These are phyloP conservation scores for Rhaphigaster nebulosa DNA, from an alignment of 2,888 invertebrate genomes.

Conservation along the genomic window DNA sequence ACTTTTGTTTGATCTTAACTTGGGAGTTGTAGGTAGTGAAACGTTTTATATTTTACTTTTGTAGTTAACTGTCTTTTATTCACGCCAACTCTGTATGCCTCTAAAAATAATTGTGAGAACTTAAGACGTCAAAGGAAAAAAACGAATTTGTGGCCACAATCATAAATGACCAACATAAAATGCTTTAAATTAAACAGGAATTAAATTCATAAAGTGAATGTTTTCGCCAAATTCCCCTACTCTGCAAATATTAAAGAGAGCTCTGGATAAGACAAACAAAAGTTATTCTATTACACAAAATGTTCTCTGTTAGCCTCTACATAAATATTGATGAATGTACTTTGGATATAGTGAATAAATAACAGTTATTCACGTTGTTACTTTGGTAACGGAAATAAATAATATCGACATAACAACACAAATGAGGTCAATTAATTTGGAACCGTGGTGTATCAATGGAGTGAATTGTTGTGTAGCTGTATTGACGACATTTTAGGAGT, in stretches of 20 bases:
- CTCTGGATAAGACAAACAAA: background rate
- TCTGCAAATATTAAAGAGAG: background rate
- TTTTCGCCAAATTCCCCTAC: background rate
- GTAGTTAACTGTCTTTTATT: too few relatives aligned
- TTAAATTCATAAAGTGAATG: background rate
- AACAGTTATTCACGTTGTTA: too few relatives aligned
- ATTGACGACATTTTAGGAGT: too few relatives aligned
- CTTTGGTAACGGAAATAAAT: background rate
- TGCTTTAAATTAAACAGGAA: background rate
- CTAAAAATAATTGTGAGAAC: too few relatives aligned
- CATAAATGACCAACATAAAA: too few relatives aligned
- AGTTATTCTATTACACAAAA: background rate
- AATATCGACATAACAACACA: background rate
- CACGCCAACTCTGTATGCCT: too few relatives aligned
- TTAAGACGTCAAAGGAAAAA: too few relatives aligned
- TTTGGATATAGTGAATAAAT: background rate
- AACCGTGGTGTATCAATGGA: background rate
- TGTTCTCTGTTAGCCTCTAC: background rate
- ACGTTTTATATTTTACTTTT: too few relatives aligned
- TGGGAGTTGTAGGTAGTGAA: too few relatives aligned
- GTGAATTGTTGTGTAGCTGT: too few relatives aligned
- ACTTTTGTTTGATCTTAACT: too few relatives aligned
- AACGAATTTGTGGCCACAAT: too few relatives aligned
- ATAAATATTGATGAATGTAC: background rate
- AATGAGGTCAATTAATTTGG: background rate